Evolutionary conservation across 2,888 invertebrate species (phyloP).

Genomic region (Hedychridium roseum): DNA sequence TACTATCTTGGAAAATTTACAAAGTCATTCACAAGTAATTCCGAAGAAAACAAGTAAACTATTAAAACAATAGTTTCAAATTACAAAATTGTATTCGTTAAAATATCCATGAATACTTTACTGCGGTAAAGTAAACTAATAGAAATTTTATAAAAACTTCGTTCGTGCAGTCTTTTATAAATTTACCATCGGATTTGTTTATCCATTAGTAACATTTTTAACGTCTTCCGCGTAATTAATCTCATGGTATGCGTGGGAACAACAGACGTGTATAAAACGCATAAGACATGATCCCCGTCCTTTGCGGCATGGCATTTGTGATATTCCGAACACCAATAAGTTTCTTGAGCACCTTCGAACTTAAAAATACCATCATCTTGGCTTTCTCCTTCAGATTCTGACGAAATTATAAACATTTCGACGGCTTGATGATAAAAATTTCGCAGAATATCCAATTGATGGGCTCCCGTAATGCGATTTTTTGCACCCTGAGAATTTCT

Average conservation of each 20-base stretch:
- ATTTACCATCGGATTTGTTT: conserved; percentile 76
- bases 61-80: too few species aligned
- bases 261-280: conserved; percentile 76
- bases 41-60: too few species aligned
- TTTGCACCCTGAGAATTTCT: conserved; percentile 71
- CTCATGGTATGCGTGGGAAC: conserved; percentile 82
- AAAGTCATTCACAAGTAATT: too few species aligned
- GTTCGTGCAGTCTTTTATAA: too few species aligned
- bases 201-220: conserved; percentile 71
- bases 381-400: conserved; percentile 24
- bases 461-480: conserved; percentile 71
- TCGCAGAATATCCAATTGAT: conserved; percentile 75
- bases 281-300: conserved; percentile 73
- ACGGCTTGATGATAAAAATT: conserved; percentile 80
- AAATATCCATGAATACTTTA: too few species aligned
- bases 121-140: too few species aligned
- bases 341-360: conserved; percentile 67
- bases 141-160: too few species aligned
- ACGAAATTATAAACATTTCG: conserved; percentile 61
- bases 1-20: too few species aligned
- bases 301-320: conserved; percentile 84
- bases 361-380: conserved; percentile 30
- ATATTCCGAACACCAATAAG: conserved; percentile 86
- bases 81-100: too few species aligned
- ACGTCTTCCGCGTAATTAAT: conserved; percentile 72